A percentile compares a stretch with the other conserved stretches of the same genome.
Evolutionary conservation across 2,888 invertebrate genomes (phyloP).

Genomic region (Mimumesa dahlbomi): DNA sequence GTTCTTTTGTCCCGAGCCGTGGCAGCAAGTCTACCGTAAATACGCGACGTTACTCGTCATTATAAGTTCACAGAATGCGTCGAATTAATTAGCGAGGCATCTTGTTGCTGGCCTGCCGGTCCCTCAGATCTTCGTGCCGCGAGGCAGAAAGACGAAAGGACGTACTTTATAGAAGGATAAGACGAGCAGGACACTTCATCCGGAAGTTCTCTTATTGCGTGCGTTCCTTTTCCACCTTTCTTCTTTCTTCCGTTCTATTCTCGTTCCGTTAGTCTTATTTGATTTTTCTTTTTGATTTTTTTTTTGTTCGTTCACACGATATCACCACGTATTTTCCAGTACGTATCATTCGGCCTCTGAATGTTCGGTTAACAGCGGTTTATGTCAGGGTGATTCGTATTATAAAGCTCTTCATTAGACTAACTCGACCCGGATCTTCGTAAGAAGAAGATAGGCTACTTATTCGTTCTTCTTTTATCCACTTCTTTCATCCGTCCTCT

Average conservation of each 20-base stretch:
- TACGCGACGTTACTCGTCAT: constrained; percentile 39
- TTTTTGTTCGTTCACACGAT: too few relatives aligned
- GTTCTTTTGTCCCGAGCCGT: neutral
- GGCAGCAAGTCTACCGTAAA: constrained; percentile 19
- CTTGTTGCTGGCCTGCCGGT: constrained; percentile 30
- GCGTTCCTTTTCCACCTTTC: neutral
- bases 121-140: constrained; percentile 38
- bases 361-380: constrained; percentile 49
- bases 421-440: constrained; percentile 61
- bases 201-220: neutral
- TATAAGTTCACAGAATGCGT: constrained; percentile 57
- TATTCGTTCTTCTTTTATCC: constrained; percentile 56
- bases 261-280: constrained; percentile 52
- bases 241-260: constrained; percentile 48
- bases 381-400: constrained; percentile 54
- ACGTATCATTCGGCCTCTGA: neutral
- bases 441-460: constrained; percentile 51
- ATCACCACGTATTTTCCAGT: too few relatives aligned
- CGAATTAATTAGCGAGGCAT: constrained; percentile 58
- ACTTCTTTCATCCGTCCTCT: constrained; percentile 58
- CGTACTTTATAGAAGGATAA: constrained; percentile 23
- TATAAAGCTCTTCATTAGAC: constrained; percentile 69
- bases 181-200: constrained; percentile 5
- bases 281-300: neutral
- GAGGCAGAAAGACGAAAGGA: constrained; percentile 31